A percentile compares a stretch with the other conserved stretches of the same genome.
Conservation (phyloP, 2,113 vertebrate species). For the Varanus komodoensis region DNA sequence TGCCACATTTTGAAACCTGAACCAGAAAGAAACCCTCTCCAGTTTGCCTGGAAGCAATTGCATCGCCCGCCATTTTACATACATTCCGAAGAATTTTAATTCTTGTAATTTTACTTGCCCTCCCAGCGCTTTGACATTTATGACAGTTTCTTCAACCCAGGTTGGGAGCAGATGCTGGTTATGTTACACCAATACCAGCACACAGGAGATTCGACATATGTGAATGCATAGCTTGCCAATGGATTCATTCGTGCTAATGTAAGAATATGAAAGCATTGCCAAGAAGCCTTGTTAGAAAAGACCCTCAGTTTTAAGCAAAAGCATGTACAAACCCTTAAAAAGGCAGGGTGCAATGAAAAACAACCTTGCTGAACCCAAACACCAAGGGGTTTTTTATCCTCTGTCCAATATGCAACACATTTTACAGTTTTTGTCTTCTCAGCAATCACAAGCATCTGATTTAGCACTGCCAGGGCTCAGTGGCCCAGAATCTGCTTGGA, state of each 20-base stretch:
- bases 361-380: not conserved
- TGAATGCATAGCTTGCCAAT: too few relatives aligned
- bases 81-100: not conserved
- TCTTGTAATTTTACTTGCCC: not conserved
- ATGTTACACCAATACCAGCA: not conserved
- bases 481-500: too few relatives aligned
- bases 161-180: not conserved
- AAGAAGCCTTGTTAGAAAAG: too few relatives aligned
- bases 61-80: not conserved
- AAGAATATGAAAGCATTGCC: too few relatives aligned
- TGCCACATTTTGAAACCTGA: accelerated
- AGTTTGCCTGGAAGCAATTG: not conserved
- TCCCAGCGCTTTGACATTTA: not conserved
- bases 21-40: not conserved
- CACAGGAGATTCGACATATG: not conserved
- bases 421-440: not conserved
- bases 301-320: too few relatives aligned
- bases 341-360: not conserved
- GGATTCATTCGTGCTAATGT: too few relatives aligned
- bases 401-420: not conserved
- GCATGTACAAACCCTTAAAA: too few relatives aligned
- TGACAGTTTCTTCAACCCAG: not conserved
- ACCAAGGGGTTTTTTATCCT: not conserved
- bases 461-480: too few relatives aligned
- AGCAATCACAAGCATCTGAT: not conserved